These are phyloP conservation scores for Ceryle rudis DNA, from an alignment of 2,797 vertebrate genomes.

Conservation along the genomic window DNA sequence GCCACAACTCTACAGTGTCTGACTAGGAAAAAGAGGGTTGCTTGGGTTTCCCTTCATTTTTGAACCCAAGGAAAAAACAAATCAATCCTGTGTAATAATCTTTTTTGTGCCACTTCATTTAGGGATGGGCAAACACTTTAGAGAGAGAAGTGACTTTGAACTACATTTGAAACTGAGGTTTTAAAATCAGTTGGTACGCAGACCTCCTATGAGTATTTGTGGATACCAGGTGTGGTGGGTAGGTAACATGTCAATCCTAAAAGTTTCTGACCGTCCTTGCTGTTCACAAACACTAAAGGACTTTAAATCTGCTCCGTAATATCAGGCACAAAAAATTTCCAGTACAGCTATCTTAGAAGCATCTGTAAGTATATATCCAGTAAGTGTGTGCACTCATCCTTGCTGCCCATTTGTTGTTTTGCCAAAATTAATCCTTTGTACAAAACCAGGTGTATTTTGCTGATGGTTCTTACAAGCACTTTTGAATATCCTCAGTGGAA, in stretches of 20 bases:
- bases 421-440: not conserved
- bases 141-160: not conserved
- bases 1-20: not conserved
- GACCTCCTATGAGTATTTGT: not conserved
- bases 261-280: not conserved
- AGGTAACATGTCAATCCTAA: not conserved
- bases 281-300: not conserved
- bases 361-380: not conserved
- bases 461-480: not conserved
- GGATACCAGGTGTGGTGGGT: not conserved
- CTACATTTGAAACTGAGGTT: not conserved
- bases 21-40: not conserved
- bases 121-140: not conserved
- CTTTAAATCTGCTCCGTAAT: not conserved
- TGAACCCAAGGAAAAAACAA: not conserved
- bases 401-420: not conserved
- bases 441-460: not conserved
- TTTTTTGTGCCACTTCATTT: not conserved
- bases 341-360: not conserved
- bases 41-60: not conserved
- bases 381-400: not conserved
- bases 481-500: not conserved
- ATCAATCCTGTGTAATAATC: not conserved
- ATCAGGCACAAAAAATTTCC: not conserved
- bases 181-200: not conserved